These are phyloP conservation scores for Philypnodon macrostomus DNA, from an alignment of 2,797 vertebrate species.

Conservation along the genomic window DNA sequence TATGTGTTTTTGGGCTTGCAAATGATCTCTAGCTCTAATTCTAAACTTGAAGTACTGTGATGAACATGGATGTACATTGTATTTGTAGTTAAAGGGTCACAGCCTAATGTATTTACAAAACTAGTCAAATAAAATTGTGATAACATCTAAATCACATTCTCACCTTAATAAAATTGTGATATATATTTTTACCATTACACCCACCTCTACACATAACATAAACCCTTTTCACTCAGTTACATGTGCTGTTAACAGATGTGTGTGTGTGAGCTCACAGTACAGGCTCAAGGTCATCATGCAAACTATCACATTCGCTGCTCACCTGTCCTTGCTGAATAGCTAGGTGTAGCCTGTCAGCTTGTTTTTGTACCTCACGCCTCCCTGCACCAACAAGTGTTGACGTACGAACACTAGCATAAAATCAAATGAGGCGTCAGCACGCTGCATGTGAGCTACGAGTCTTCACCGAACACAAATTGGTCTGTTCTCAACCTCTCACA, in stretches of 20 bases:
- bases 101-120: too few relatives aligned
- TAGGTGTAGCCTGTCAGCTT: constrained; percentile 38
- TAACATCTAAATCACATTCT: too few relatives aligned
- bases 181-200: too few relatives aligned
- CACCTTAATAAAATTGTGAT: too few relatives aligned
- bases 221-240: constrained; percentile 17
- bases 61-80: too few relatives aligned
- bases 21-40: too few relatives aligned
- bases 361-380: constrained; percentile 11
- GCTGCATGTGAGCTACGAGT: constrained; percentile 36
- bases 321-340: constrained; percentile 21
- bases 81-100: too few relatives aligned
- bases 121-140: too few relatives aligned
- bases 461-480: constrained; percentile 33
- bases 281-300: constrained; percentile 39
- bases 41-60: too few relatives aligned
- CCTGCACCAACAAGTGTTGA: constrained; percentile 14
- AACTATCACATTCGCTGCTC: constrained; percentile 10
- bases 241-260: constrained; percentile 28
- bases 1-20: too few relatives aligned
- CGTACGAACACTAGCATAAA: constrained; percentile 30
- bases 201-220: neutral
- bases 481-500: constrained; percentile 39
- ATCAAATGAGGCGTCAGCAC: constrained; percentile 48
- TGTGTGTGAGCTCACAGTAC: constrained; percentile 22